Percentiles rank a stretch among this genome's conserved stretches.
These are phyloP conservation scores for Hypercompe scribonia DNA, from an alignment of 2,888 invertebrate genomes.

Conservation along the genomic window DNA sequence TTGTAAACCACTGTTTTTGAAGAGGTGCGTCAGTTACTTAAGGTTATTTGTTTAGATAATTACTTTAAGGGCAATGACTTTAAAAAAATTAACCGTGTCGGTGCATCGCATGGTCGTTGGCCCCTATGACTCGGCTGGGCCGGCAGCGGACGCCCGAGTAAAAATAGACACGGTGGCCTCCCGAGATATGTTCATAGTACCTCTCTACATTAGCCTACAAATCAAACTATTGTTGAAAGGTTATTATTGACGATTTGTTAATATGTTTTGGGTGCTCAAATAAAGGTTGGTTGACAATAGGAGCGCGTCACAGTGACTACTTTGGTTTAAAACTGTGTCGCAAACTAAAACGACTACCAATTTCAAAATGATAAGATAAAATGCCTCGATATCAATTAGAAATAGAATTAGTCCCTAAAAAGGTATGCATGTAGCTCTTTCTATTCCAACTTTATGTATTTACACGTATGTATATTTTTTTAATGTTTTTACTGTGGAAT, in stretches of 20 bases:
- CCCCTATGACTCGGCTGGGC: slow-evolving; percentile 65
- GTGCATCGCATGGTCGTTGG: slow-evolving; percentile 77
- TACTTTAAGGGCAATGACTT: slow-evolving; percentile 74
- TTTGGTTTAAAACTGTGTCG: not conserved
- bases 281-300: not conserved
- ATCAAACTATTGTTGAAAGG: slow-evolving; percentile 15
- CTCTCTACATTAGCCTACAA: slow-evolving; percentile 35
- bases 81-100: slow-evolving; percentile 72
- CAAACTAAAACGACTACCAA: not conserved
- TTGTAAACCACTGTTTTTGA: not conserved
- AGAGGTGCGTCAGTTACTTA: slow-evolving; percentile 22
- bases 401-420: not conserved
- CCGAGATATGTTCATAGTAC: slow-evolving; percentile 53
- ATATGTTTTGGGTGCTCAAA: not conserved
- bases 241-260: not conserved
- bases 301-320: not conserved
- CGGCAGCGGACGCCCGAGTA: slow-evolving; percentile 56
- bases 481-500: no score
- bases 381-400: not conserved
- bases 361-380: not conserved
- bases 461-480: not conserved
- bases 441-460: not conserved
- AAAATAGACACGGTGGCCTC: slow-evolving; percentile 73
- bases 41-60: slow-evolving; percentile 44
- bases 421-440: not conserved